These are phyloP conservation scores for Mamestra configurata DNA, from an alignment of 1,140 invertebrate species.

Conservation along the genomic window DNA sequence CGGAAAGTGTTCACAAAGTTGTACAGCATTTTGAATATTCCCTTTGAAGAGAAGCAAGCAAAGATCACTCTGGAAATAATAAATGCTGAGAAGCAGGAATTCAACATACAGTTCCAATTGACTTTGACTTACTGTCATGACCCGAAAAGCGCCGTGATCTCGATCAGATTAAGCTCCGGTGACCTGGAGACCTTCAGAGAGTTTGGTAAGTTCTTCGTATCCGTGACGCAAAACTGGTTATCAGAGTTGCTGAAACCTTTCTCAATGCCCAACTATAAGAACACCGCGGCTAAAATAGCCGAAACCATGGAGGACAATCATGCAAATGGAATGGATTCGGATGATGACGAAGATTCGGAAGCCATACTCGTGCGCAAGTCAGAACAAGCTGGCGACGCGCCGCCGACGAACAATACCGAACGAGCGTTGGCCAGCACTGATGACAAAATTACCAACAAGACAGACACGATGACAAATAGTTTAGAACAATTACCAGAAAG, in stretches of 20 bases:
- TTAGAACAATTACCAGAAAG: background rate
- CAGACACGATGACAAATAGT: background rate
- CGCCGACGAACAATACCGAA: background rate
- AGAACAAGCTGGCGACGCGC: background rate
- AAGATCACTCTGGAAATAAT: slow-evolving; percentile 69
- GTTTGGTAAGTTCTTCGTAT: slow-evolving; percentile 72
- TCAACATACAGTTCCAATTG: slow-evolving; percentile 64
- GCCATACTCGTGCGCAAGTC: background rate
- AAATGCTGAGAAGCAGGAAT: slow-evolving; percentile 48
- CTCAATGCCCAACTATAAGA: slow-evolving; percentile 6
- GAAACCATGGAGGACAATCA: slow-evolving; percentile 25
- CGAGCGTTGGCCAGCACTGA: background rate
- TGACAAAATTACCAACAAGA: background rate
- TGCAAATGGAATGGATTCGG: slow-evolving; percentile 12
- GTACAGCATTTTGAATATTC: slow-evolving; percentile 46
- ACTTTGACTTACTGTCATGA: slow-evolving; percentile 58
- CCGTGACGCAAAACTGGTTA: slow-evolving; percentile 66
- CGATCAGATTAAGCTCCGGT: slow-evolving; percentile 59
- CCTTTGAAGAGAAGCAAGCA: slow-evolving; percentile 63
- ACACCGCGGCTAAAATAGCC: slow-evolving; percentile 47
- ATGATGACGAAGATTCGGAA: slow-evolving; percentile 38
- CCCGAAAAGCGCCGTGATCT: slow-evolving; percentile 52
- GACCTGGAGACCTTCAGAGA: slow-evolving; percentile 63
- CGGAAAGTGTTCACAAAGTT: slow-evolving; percentile 62
- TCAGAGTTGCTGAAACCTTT: slow-evolving; percentile 57